Percentiles rank a stretch among this genome's conserved stretches.
Conservation (phyloP, 2,888 invertebrate species). For the Pecten maximus region DNA sequence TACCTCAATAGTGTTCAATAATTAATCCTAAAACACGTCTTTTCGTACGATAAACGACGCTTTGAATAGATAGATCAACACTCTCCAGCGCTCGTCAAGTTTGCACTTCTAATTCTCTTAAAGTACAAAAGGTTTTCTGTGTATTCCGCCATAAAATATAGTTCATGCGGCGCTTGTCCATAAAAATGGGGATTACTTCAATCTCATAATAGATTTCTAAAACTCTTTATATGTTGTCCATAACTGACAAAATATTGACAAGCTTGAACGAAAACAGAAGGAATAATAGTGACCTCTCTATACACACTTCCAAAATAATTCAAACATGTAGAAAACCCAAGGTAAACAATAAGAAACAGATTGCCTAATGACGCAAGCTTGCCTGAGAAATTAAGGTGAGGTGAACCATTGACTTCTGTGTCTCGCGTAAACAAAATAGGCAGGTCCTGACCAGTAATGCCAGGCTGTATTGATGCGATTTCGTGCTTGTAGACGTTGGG, state of each 20-base stretch:
- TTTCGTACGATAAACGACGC: not conserved
- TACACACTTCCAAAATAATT: not conserved
- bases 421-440: not conserved
- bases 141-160: not conserved
- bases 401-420: not conserved
- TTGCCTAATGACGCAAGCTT: not conserved
- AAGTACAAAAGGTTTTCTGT: not conserved
- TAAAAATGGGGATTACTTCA: not conserved
- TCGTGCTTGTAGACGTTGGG: not conserved
- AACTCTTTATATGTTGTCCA: not conserved
- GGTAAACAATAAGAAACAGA: not conserved
- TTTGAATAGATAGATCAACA: conserved; percentile 19
- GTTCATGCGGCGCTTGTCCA: not conserved
- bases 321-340: not conserved
- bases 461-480: not conserved
- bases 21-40: not conserved
- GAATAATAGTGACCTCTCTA: not conserved
- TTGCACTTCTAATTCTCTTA: conserved; percentile 19
- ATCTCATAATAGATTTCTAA: not conserved
- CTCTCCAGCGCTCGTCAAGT: not conserved
- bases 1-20: not conserved
- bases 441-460: not conserved
- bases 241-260: not conserved
- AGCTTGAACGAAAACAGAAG: not conserved
- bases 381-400: not conserved